Evolutionary conservation across 2,797 vertebrate species (phyloP), one percentile per base, ranked within the genome.

Genomic region (Natrix natrix): DNA sequence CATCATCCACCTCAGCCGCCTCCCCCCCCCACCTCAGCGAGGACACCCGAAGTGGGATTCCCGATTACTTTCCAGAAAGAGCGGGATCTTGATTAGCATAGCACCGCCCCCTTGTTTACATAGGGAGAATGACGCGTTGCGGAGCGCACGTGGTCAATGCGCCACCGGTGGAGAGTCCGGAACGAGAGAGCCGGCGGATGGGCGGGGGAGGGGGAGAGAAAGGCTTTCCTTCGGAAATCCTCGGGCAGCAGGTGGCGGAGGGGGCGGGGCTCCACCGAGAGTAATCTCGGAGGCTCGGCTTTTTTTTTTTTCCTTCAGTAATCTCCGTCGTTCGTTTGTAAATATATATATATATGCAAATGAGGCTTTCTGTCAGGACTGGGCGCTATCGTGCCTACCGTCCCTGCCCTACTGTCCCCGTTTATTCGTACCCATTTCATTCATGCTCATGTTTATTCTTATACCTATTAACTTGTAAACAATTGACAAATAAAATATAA

Each of bases 101-200:
- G 55, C 28, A 20, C 92, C 92, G 90, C 92, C 92, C 90, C 2
- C 92, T 91, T 93, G 92, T 93, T 93, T 91, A 91, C 92, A 91
- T 89, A 89, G 86, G 14, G 83, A 54, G 83, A 37, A 10, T 56
- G 90, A 91, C 87, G 90, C 93, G 90, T 63, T 89, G 93, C 92
- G 61, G 86, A 22, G 69, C 93, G 90, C 93, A 93, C 90, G 93
- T 93, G 93, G 93, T 37, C 55, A 89, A 56, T 89, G 90, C 90
- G 87, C 93, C 90, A 48, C 87, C 86, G 43, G 37, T 5, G 86
- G 17, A 57, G 43, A 54, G 16, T 54, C 7, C 8, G 14, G 24
- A 32, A 14, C n/a, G n/a, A 32, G n/a, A 5, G 57, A 63, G 24
- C 24, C 60, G 60, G 60, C 60, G 3, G 60, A 11, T 61, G 60